Base-by-base conservation (phyloP, 2,888 invertebrate genomes). In the Stenodera caucasica region DNA sequence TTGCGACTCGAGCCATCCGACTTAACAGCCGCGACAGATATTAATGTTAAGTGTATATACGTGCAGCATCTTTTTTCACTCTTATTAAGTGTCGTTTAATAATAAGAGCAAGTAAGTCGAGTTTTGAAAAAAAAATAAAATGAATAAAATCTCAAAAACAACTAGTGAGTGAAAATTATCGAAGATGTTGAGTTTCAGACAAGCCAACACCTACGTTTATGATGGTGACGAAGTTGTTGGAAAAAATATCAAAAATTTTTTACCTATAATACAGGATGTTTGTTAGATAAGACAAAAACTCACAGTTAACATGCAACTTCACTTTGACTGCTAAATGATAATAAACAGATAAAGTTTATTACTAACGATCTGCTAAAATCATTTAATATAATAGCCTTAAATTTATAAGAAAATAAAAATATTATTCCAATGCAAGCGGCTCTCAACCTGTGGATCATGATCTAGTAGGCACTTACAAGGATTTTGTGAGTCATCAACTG, bases 21-120 rank as follows among this genome's bases (percentile, higher is more conserved):
- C 71, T 71, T 65, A 60, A 60, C 68, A 66, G 67, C 52, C 67
- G 59, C 66, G 72, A 73, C 73, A 73, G 72, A 68, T 73, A 72
- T 72, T 71, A 72, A 72, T 72, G 67, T 67, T 63, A 60, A 69
- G 66, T 65, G 64, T 67, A 61, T 45, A 45, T 64, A 66, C 60
- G 64, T 63, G 63, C 63, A 58, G 35, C 53, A 37, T 56, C 65
- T 66, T 60, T 65, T 67, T 64, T 57, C 51, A 30, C 53, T 61
- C 67, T 59, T 63, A 60, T 63, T 63, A 59, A 60, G 53, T 59
- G 63, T 67, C 63, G 49, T 56, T 61, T 68, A 66, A 68, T 67
- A 64, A 67, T 66, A 55, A 35, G 14, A 40, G 37, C 15, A 59
- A 40, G 37, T 15, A 59, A 26, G 26, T 26, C 26, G 26, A 26